Base-by-base conservation (phyloP, 92 coral and sea anemone genomes). In the Phenganax subtilis region DNA sequence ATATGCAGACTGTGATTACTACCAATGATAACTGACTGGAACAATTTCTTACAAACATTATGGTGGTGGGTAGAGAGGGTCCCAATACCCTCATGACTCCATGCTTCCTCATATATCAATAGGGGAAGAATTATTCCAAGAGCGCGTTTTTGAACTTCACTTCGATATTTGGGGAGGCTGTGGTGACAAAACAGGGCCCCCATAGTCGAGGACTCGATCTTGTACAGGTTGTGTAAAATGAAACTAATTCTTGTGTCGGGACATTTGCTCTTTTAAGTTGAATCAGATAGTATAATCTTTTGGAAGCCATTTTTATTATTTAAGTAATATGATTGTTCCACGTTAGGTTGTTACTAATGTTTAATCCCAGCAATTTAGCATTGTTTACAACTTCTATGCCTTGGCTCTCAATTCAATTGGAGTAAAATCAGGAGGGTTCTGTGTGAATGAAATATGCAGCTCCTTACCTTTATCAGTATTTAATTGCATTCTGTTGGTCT, bases 231-330 rank as follows among this genome's bases (percentile, higher is more conserved):
- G 53, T 54, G 61, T 70, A 55, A 55, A 54, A 81, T 7, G 20
- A 57, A 16, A 54, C 15, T 16, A 80, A 51, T 4, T 80, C 75
- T 64, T 80, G 55, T 11, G 31, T 56, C 27, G 77, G 84, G 12
- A 81, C n/a, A 37, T 59, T 31, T 81, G 84, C 61, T 68, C 85
- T 70, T 57, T 81, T 81, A 12, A 70, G 85, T 58, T 81, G 85
- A 27, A 81, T 37, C 20, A 81, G 85, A 70, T 54, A 81, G 56
- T 81, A 54, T 9, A 81, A 7, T 28, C 75, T 28, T 52, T 71
- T 71, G 11, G 54, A 28, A 3, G 75, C 7, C 15, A 30, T 71
- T 44, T 71, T 71, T 14, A 71, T 52, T 7, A 71, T 29, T 71
- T 71, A 12, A 28, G 20, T 17, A 37, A 71, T 71, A 6, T 29